Conservation (phyloP, 2,797 vertebrate genomes). For the Amblyopsis hoosieri region DNA sequence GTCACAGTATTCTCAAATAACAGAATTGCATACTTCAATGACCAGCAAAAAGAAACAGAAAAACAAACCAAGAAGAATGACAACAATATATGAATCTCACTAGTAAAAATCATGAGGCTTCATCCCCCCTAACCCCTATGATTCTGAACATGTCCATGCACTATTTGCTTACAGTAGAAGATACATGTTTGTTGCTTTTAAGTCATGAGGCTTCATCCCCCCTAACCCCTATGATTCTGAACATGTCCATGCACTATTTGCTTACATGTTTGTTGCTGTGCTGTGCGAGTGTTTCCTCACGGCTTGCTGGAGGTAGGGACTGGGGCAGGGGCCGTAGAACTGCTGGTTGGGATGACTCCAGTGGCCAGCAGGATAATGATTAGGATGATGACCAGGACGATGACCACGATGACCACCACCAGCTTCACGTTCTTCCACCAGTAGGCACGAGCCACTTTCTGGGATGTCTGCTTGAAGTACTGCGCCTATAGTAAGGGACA, state of each 20-base stretch:
- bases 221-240: slow-evolving; percentile 23
- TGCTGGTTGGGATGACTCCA: slow-evolving; percentile 77
- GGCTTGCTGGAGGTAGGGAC: neutral
- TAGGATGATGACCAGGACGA: slow-evolving; percentile 83
- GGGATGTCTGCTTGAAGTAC: slow-evolving; percentile 90
- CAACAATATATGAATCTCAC: slow-evolving; percentile 1
- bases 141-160: slow-evolving; percentile 24
- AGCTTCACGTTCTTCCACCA: slow-evolving; percentile 96
- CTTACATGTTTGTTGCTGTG: slow-evolving; percentile 15
- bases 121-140: slow-evolving; percentile 22
- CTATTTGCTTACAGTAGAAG: slow-evolving; percentile 37
- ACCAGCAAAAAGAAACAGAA: too few relatives aligned
- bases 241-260: slow-evolving; percentile 28
- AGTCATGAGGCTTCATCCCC: slow-evolving; percentile 23
- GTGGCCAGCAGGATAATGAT: slow-evolving; percentile 88
- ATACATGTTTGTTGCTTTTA: slow-evolving; percentile 3
- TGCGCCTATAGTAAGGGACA: slow-evolving; percentile 77
- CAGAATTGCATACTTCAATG: too few relatives aligned
- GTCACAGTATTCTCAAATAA: too few relatives aligned
- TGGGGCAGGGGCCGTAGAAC: slow-evolving; percentile 7
- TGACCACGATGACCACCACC: slow-evolving; percentile 81
- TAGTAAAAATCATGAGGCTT: slow-evolving; percentile 21
- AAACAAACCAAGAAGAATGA: too few relatives aligned
- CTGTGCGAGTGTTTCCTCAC: slow-evolving; percentile 26
- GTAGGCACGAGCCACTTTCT: slow-evolving; percentile 88